Evolutionary conservation across 2,797 vertebrate species (phyloP), one percentile per base, ranked within the genome.

Genomic region (Anguilla anguilla): DNA sequence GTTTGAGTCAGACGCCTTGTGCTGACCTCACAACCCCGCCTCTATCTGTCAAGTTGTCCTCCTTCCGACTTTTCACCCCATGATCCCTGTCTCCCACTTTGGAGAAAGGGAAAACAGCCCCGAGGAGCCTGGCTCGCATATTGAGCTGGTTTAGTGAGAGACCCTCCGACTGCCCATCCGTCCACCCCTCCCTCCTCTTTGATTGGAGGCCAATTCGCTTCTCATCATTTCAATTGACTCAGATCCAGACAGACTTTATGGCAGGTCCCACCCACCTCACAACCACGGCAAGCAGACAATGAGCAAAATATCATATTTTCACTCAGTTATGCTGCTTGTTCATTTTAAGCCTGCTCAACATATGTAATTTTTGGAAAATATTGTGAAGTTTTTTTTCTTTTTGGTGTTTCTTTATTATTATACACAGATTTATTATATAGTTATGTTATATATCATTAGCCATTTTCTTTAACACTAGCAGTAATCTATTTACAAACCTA

Each of bases 41-140:
- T 95, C 97, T 96, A 98, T 99, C 97, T 96, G 95, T 99, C 98
- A 99, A 95, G 95, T 95, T 98, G 97, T 97, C 98, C 98, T 97
- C 97, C 96, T 95, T 93, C 91, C 96, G 97, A 98, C 98, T 97
- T 96, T 97, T 98, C 97, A 98, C 98, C 98, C 97, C 94, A 89
- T 97, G 97, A 96, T 97, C 97, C 92, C 92, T 88, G 93, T 95
- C n/a, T 95, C 95, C 95, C 94, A 90, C 94, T 96, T 90, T 82
- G 90, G 90, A 95, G 74, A 90, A 94, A 94, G 94, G 93, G 94
- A 93, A 94, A 96, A 96, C 95, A 94, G 96, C 94, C 95, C 94
- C 90, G 85, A 91, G 90, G 91, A 89, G 94, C 92, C 93, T 92
- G 83, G 89, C 92, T 91, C 93, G 92, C 91, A 90, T 90, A 93